Percentiles rank a stretch among this genome's conserved stretches.
Conservation (phyloP, 1,140 invertebrate genomes). For the Aphaenogaster ashmeadi region DNA sequence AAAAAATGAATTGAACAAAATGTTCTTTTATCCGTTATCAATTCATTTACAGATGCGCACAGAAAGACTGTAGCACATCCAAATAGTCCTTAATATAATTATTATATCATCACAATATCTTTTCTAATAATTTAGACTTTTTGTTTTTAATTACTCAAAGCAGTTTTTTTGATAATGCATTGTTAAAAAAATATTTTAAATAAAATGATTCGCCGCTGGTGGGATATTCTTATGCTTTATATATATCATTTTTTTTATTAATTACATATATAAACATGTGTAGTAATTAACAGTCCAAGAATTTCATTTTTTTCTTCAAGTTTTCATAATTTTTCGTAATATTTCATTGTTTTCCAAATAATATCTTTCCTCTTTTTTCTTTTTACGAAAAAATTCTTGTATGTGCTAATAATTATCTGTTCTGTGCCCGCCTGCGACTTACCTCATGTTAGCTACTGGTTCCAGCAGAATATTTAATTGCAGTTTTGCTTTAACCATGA, state of each 20-base stretch:
- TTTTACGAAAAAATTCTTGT: not conserved
- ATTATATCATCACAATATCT: not conserved
- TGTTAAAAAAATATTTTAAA: not conserved
- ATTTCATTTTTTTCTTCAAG: not conserved
- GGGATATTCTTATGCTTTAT: not conserved
- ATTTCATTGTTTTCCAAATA: not conserved
- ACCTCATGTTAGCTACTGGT: slow-evolving; percentile 88
- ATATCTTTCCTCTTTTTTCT: not conserved
- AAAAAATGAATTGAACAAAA: slow-evolving; percentile 17
- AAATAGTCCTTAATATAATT: not conserved
- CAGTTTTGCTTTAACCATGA: slow-evolving; percentile 90
- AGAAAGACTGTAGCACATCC: not conserved
- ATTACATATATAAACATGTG: not conserved
- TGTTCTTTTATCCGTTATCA: slow-evolving; percentile 2
- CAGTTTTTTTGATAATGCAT: not conserved
- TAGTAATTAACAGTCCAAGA: not conserved
- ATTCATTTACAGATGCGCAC: not conserved
- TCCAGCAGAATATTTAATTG: slow-evolving; percentile 92
- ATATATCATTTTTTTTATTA: not conserved
- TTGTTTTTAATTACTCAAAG: not conserved
- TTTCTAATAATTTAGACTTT: not conserved
- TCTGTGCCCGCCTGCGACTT: slow-evolving; percentile 76
- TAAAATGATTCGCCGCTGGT: not conserved
- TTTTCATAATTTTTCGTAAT: not conserved
- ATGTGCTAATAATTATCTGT: not conserved